Evolutionary conservation across 1,140 invertebrate genomes (phyloP), one percentile per base, ranked within the genome.

Genomic region (Orchesella cincta): DNA sequence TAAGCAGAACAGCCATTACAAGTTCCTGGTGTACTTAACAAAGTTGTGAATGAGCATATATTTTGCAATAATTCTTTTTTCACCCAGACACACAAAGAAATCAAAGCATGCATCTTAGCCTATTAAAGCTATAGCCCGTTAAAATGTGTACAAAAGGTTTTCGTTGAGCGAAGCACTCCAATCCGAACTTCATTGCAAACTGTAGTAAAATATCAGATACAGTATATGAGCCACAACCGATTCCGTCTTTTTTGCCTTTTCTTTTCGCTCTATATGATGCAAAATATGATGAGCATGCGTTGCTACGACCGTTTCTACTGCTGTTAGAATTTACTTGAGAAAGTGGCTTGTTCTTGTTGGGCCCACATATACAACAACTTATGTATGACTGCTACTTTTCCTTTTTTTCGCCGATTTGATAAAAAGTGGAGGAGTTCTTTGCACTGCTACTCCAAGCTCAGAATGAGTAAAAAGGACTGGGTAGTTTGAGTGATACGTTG

Each of bases 241-340:
- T 46, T 57, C 23, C 52, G 8, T 23, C 3, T 12, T n/a, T 57
- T 26, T 57, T 57, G 8, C 14, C 23, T 26, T 57, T 57, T 57
- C 52, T 57, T 20, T 46, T 46, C 39, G 8, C 39, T 46, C 14
- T 12, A 12, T 57, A 23, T 57, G 23, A 57, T 57, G 52, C 52
- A 57, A 57, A 57, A 57, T 57, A n/a, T 57, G 52, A 57, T 57
- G 52, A 57, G 52, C 52, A 57, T 57, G 52, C 52, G 52, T 57
- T 57, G 52, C 8, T n/a, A 57, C 52, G 23, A 18, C 14, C 23
- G 52, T 26, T 46, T 57, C 52, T 57, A 3, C 52, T 57, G 3
- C 23, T 57, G 52, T n/a, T 18, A 14, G 23, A 57, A 57, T 57
- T 57, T 23, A 23, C 52, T 57, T 57, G 52, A n/a, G 52, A 57